Conservation (phyloP, 92 coral and sea anemone genomes). For the Phenganax stokvisi region DNA sequence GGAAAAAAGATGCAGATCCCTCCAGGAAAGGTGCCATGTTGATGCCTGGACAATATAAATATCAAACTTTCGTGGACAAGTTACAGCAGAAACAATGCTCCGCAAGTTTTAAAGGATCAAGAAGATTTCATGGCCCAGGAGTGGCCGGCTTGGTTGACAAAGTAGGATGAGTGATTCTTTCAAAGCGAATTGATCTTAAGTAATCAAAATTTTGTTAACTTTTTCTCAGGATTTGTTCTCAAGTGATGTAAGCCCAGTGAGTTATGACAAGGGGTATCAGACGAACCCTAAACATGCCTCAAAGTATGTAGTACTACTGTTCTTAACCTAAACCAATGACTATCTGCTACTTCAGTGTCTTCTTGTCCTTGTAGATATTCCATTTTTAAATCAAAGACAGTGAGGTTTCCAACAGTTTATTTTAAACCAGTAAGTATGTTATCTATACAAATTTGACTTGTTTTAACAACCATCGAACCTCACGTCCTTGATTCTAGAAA, state of each 20-base stretch:
- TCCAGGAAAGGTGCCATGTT: slow-evolving; percentile 68
- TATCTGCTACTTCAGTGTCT: not conserved
- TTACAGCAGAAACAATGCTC: slow-evolving; percentile 61
- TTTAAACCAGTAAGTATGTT: slow-evolving; percentile 78
- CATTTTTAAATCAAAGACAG: slow-evolving; percentile 90
- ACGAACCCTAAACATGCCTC: slow-evolving; percentile 81
- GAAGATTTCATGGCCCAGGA: slow-evolving; percentile 81
- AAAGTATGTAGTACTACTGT: slow-evolving; percentile 58
- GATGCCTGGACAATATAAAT: slow-evolving; percentile 91
- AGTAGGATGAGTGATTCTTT: slow-evolving; percentile 42
- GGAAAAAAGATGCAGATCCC: slow-evolving; percentile 79
- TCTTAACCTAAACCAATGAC: not conserved
- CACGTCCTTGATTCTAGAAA: slow-evolving; percentile 48
- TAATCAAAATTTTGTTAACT: not conserved
- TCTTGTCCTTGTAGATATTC: slow-evolving; percentile 60
- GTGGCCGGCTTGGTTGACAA: slow-evolving; percentile 85
- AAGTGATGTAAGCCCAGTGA: slow-evolving; percentile 85
- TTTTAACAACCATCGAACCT: not conserved
- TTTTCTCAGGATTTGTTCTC: slow-evolving; percentile 62
- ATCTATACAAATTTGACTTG: not conserved
- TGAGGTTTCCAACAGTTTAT: slow-evolving; percentile 89
- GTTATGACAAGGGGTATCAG: slow-evolving; percentile 81
- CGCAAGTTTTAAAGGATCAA: slow-evolving; percentile 77
- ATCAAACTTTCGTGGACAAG: slow-evolving; percentile 63
- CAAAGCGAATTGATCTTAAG: not conserved